Percentiles rank a stretch among this genome's conserved stretches.
phyloP scores from a whole-genome alignment of 2,113 vertebrate species.

The Emydocephalus ijimae region DNA sequence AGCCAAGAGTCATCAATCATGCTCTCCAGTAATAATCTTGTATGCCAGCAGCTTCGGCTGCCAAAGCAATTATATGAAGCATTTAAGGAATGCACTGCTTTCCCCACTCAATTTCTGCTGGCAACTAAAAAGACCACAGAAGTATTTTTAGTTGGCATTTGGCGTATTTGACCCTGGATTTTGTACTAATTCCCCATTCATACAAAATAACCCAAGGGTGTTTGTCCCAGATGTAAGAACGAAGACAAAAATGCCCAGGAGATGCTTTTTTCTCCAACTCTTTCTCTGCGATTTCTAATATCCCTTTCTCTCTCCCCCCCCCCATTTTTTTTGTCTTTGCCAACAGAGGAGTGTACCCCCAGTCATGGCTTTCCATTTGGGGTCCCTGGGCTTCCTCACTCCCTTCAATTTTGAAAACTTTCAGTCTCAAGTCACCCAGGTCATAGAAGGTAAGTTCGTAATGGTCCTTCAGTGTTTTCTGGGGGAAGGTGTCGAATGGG shows the following conservation, averaged over 20 bases:
- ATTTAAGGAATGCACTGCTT: too few relatives aligned
- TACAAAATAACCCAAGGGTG: neutral
- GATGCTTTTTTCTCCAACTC: neutral
- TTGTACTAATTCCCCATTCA: neutral
- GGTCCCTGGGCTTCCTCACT: constrained; percentile 83
- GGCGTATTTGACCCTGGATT: neutral
- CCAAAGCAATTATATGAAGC: too few relatives aligned
- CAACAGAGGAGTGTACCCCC: constrained; percentile 81
- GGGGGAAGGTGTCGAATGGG: neutral
- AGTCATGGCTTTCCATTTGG: constrained; percentile 85
- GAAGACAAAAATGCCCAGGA: neutral
- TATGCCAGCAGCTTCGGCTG: too few relatives aligned
- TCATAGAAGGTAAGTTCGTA: constrained; percentile 77
- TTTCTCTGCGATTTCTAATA: constrained; percentile 26
- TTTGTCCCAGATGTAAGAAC: neutral
- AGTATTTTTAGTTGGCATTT: too few relatives aligned
- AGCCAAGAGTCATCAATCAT: too few relatives aligned
- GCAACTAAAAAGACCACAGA: too few relatives aligned
- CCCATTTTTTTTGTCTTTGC: neutral
- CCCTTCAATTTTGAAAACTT: constrained; percentile 84
- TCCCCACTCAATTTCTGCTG: too few relatives aligned
- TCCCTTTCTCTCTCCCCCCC: neutral
- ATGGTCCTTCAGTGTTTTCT: neutral
- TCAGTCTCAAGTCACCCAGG: constrained; percentile 79
- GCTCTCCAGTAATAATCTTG: too few relatives aligned